phyloP scores from a whole-genome alignment of 2,888 invertebrate genomes.

The Yponomeuta cagnagella region DNA sequence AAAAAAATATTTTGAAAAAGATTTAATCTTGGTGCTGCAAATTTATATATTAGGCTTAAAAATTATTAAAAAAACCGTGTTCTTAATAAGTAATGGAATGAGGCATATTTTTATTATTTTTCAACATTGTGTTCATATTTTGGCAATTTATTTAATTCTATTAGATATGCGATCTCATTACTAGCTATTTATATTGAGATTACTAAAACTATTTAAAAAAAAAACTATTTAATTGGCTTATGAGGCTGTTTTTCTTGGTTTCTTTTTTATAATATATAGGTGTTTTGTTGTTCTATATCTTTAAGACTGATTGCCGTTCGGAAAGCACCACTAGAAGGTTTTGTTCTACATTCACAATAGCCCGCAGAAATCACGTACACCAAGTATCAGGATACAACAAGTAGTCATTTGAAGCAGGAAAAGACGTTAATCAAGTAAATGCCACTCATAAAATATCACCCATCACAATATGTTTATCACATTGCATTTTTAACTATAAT shows the following conservation, averaged over 20 bases:
- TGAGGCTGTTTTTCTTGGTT: conserved; percentile 65
- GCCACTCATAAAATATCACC: conserved; percentile 2
- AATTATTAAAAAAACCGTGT: conserved; percentile 65
- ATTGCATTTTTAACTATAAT: neutral
- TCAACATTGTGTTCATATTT: conserved; percentile 71
- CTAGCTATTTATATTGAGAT: conserved; percentile 74
- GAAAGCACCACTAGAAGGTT: conserved; percentile 60
- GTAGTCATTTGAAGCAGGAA: conserved; percentile 15
- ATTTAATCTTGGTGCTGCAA: conserved; percentile 71
- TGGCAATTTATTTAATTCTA: conserved; percentile 70
- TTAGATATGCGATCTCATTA: conserved; percentile 72
- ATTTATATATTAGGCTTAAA: conserved; percentile 76
- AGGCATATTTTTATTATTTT: conserved; percentile 64
- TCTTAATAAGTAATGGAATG: conserved; percentile 69
- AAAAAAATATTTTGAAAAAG: conserved; percentile 71
- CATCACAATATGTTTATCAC: conserved; percentile 9
- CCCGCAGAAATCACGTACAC: conserved; percentile 42
- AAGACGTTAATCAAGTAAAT: neutral
- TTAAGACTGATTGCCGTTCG: conserved; percentile 63
- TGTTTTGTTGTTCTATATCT: conserved; percentile 53
- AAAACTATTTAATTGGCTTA: conserved; percentile 69
- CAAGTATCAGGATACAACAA: conserved; percentile 1
- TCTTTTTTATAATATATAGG: conserved; percentile 48
- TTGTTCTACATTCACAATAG: conserved; percentile 30
- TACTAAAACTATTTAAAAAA: conserved; percentile 50